Evolutionary conservation across 2,113 vertebrate species (phyloP).

Genomic region (Podilymbus podiceps): DNA sequence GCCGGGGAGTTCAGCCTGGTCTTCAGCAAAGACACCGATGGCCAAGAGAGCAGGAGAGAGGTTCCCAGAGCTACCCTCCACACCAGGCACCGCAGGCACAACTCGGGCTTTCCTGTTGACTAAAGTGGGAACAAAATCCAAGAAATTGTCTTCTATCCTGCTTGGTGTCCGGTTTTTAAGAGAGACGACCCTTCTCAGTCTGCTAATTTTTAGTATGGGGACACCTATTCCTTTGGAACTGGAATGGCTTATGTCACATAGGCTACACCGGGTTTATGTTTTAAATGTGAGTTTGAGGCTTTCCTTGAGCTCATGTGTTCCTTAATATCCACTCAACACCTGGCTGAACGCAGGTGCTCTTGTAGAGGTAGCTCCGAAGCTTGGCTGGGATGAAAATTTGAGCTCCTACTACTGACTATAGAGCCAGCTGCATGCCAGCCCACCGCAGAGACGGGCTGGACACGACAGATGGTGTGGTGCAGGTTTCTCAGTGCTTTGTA

Average conservation of each 20-base stretch:
- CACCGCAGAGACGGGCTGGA: fast-evolving
- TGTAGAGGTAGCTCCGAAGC: not conserved
- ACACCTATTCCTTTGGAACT: not conserved
- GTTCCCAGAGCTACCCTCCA: not conserved
- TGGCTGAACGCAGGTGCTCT: not conserved
- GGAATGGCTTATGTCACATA: not conserved
- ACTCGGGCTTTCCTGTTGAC: not conserved
- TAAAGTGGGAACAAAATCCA: not conserved
- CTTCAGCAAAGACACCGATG: not conserved
- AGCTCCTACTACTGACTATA: not conserved
- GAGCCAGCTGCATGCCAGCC: not conserved
- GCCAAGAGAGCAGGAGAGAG: not conserved
- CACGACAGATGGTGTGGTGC: not conserved
- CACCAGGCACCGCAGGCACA: not conserved
- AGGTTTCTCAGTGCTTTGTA: not conserved
- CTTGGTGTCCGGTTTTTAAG: not conserved
- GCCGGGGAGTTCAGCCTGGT: no score
- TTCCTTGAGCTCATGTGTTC: not conserved
- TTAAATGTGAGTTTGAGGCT: not conserved
- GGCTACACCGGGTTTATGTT: not conserved
- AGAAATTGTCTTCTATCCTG: not conserved
- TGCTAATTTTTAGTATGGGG: not conserved
- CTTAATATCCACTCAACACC: not conserved
- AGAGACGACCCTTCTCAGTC: not conserved
- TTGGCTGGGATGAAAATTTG: not conserved